Percentiles rank a stretch among this genome's conserved stretches.
Evolutionary conservation across 2,113 vertebrate species (phyloP).

Genomic region (Oreochromis tanganicae): DNA sequence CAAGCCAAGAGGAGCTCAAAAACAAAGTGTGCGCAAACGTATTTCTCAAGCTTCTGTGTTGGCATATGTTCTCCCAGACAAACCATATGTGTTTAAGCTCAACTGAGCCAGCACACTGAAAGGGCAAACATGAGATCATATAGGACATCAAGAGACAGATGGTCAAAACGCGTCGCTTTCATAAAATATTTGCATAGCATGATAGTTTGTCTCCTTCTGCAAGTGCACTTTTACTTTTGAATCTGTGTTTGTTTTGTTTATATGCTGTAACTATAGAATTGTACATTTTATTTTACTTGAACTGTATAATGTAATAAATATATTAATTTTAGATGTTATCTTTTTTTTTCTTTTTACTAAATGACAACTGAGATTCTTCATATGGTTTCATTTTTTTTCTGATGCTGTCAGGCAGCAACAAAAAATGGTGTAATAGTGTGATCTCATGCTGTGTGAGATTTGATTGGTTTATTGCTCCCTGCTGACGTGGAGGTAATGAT

Average conservation of each 20-base stretch:
- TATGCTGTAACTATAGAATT: slow-evolving; percentile 71
- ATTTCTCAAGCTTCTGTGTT: neutral
- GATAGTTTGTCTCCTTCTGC: slow-evolving; percentile 50
- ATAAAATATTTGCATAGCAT: slow-evolving; percentile 2
- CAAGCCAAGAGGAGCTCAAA: neutral
- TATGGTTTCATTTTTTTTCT: neutral
- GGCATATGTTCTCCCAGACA: neutral
- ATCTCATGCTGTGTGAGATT: neutral
- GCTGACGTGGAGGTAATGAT: neutral
- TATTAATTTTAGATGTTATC: slow-evolving; percentile 49
- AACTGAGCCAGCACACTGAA: neutral
- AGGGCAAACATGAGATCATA: neutral
- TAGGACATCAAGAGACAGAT: neutral
- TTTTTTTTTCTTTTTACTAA: slow-evolving; percentile 1
- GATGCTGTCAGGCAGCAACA: neutral
- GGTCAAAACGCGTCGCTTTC: neutral
- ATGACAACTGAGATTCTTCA: slow-evolving; percentile 48
- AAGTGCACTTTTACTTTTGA: slow-evolving; percentile 75
- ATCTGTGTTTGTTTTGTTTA: slow-evolving; percentile 47
- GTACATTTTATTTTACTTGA: slow-evolving; percentile 70
- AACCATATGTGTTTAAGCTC: neutral
- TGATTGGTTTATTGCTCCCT: neutral
- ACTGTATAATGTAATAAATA: slow-evolving; percentile 60
- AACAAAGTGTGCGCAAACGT: neutral
- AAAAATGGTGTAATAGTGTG: neutral